These are phyloP conservation scores for Dilophus febrilis DNA, from an alignment of 2,888 invertebrate species.

Conservation along the genomic window DNA sequence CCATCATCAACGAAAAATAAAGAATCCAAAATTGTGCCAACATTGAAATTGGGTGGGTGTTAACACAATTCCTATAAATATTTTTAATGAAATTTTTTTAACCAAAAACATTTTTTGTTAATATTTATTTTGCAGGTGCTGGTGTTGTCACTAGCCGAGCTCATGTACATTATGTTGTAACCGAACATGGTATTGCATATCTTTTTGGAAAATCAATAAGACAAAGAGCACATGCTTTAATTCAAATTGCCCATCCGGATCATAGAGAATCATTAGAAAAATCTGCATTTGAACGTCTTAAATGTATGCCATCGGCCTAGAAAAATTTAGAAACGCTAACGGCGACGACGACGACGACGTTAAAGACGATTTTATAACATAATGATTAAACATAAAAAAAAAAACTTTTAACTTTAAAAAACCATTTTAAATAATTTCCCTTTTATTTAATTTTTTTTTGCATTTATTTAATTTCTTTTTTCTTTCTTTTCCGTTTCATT, in stretches of 20 bases:
- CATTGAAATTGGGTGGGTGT: constrained; percentile 63
- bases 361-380: too few species aligned
- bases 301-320: constrained; percentile 47
- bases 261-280: constrained; percentile 72
- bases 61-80: too few species aligned
- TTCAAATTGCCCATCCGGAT: constrained; percentile 77
- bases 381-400: too few species aligned
- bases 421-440: too few species aligned
- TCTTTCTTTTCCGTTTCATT: too few species aligned
- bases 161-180: constrained; percentile 86
- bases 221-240: constrained; percentile 78
- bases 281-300: constrained; percentile 69
- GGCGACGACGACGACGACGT: too few species aligned
- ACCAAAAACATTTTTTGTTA: constrained; percentile 3
- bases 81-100: not conserved
- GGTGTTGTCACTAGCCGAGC: constrained; percentile 88
- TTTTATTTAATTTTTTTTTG: too few species aligned
- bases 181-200: constrained; percentile 78
- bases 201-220: constrained; percentile 79
- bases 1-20: constrained; percentile 65
- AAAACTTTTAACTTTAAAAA: too few species aligned
- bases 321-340: too few species aligned
- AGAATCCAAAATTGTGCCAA: constrained; percentile 68
- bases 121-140: constrained; percentile 45
- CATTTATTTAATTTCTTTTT: too few species aligned